These are phyloP conservation scores for Oncorhynchus kisutch DNA, from an alignment of 2,113 vertebrate species.

Conservation along the genomic window DNA sequence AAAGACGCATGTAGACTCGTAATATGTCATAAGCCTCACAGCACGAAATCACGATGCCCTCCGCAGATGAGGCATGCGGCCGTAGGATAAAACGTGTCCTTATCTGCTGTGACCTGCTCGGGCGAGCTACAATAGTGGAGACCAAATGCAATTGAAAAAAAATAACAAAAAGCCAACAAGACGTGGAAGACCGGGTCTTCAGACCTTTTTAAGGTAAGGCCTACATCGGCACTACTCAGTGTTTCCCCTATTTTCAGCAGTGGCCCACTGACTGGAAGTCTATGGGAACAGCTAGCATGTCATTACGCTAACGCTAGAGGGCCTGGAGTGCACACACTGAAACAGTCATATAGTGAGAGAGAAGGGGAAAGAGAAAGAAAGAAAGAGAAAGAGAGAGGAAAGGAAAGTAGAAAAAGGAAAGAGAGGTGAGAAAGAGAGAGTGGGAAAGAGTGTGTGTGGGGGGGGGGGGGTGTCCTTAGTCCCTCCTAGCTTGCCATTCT, in stretches of 20 bases:
- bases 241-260: too few species aligned
- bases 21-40: conserved; percentile 56
- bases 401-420: neutral
- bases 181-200: neutral
- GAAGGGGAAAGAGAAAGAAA: neutral
- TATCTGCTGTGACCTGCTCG: conserved; percentile 34
- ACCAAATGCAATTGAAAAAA: neutral
- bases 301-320: neutral
- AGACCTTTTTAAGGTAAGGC: neutral
- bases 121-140: neutral
- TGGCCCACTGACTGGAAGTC: too few species aligned
- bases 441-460: neutral
- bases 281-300: too few species aligned
- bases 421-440: neutral
- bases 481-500: conserved; percentile 14
- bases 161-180: neutral
- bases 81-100: conserved; percentile 45
- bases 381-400: neutral
- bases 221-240: neutral
- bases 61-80: conserved; percentile 33
- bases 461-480: neutral
- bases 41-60: conserved; percentile 54
- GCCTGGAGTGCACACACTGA: neutral
- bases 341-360: neutral
- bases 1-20: conserved; percentile 56